Evolutionary conservation across 2,888 invertebrate genomes (phyloP).

Genomic region (Tenthredo livida): DNA sequence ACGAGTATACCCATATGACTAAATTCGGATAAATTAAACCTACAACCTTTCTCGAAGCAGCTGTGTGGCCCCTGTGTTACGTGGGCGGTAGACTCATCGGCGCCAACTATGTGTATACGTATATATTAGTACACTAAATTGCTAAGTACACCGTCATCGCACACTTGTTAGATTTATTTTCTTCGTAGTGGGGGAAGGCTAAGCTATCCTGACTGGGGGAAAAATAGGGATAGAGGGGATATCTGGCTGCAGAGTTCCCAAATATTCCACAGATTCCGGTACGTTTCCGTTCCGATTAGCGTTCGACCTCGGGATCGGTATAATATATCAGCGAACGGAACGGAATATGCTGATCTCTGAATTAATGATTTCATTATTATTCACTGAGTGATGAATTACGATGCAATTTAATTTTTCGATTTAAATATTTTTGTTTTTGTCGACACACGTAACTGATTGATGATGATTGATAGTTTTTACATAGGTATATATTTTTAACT

Average conservation of each 20-base stretch:
- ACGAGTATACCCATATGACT: not conserved
- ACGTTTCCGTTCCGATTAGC: constrained; percentile 41
- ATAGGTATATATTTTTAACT: not conserved
- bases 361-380: not conserved
- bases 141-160: not conserved
- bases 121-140: not conserved
- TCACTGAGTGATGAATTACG: not conserved
- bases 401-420: not conserved
- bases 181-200: constrained; percentile 13
- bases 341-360: not conserved
- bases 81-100: constrained; percentile 39
- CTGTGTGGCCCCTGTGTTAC: constrained; percentile 19
- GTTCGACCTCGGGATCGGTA: not conserved
- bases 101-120: not conserved
- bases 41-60: not conserved
- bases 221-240: constrained; percentile 33
- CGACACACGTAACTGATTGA: not conserved
- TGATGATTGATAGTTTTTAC: not conserved
- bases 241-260: not conserved
- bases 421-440: not conserved
- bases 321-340: not conserved
- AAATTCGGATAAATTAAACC: not conserved
- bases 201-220: not conserved
- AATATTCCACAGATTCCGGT: constrained; percentile 45
- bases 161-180: not conserved